These are phyloP conservation scores for Hirtodrosophila cameraria DNA, from an alignment of 2,888 invertebrate genomes.

Conservation along the genomic window DNA sequence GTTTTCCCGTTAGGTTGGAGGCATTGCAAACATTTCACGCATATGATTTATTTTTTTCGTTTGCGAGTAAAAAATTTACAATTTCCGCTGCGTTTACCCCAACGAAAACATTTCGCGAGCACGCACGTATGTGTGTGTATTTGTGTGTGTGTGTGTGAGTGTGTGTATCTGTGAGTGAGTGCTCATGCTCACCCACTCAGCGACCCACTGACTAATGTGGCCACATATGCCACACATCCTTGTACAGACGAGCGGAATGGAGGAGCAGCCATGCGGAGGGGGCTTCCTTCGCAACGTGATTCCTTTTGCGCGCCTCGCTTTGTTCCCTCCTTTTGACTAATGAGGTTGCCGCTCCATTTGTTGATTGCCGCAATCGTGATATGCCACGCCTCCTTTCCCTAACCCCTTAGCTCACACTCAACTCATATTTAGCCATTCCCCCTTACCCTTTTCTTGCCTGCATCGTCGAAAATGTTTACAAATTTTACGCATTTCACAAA, in stretches of 20 bases:
- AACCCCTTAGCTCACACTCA: not conserved
- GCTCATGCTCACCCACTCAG: slow-evolving; percentile 37
- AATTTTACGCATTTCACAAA: slow-evolving; percentile 32
- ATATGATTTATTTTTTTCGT: slow-evolving; percentile 63
- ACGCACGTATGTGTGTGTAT: slow-evolving; percentile 18
- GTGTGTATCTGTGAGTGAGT: slow-evolving; percentile 28
- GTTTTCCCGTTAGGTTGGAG: slow-evolving; percentile 10
- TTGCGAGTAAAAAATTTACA: slow-evolving; percentile 62
- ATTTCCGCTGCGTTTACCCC: slow-evolving; percentile 64
- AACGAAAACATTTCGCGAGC: slow-evolving; percentile 51
- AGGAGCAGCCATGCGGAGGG: not conserved
- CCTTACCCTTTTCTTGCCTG: slow-evolving; percentile 27
- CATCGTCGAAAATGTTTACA: slow-evolving; percentile 41
- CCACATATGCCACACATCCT: slow-evolving; percentile 58
- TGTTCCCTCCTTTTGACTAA: slow-evolving; percentile 58
- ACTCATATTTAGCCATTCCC: slow-evolving; percentile 2
- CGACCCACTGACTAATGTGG: slow-evolving; percentile 58
- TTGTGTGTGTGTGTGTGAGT: slow-evolving; percentile 7
- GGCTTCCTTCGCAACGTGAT: slow-evolving; percentile 28
- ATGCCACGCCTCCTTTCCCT: slow-evolving; percentile 27
- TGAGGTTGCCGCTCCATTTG: slow-evolving; percentile 69
- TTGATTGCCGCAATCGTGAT: slow-evolving; percentile 67
- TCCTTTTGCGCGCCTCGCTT: slow-evolving; percentile 32
- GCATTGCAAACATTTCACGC: slow-evolving; percentile 61
- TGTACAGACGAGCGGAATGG: slow-evolving; percentile 10